Evolutionary conservation across 1,140 invertebrate genomes (phyloP), one percentile per base, ranked within the genome.

Genomic region (Drosophila navojoa): DNA sequence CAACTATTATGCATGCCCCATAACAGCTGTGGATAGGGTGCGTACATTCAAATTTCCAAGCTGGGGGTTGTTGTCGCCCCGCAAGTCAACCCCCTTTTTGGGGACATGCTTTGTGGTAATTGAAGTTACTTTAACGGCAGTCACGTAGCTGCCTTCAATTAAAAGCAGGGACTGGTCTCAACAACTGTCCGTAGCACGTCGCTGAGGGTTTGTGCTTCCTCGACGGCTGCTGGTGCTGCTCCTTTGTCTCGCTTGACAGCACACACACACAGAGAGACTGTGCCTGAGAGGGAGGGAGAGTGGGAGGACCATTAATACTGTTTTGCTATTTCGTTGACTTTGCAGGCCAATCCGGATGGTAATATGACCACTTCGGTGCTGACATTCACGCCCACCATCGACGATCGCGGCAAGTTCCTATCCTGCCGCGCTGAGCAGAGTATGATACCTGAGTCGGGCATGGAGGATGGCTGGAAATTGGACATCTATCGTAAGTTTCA

Each of bases 351-450:
- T 81, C 93, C 94, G 11, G 96, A 97, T 87, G 96, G 95, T n/a
- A 98, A 98, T 92, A 94, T 95, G 58, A 98, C 96, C 38, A 96
- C 95, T 72, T 97, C 96, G 79, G 95, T 95, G 32, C 93, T 98
- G 60, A 96, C 95, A 49, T 97, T 97, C 87, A 94, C 95, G 40
- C 96, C 97, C 42, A 94, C 94, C n/a, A 95, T 97, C 40, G 96
- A 97, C 79, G 97, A 98, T 90, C 95, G 95, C 49, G 97, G 96
- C 52, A 96, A 97, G 92, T 95, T 95, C 79, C 93, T 98, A 25
- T 96, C 96, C 19, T 98, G 97, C 90, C 93, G 96, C 73, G 96
- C 95, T 3, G 95, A 96, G 57, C 96, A 97, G 76, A 94, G 95
- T 10, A 93, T 94, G 70, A 94, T 97, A 75, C 94, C 94, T 5